Evolutionary conservation across 2,888 invertebrate species (phyloP).

Genomic region (Melieria omissa): DNA sequence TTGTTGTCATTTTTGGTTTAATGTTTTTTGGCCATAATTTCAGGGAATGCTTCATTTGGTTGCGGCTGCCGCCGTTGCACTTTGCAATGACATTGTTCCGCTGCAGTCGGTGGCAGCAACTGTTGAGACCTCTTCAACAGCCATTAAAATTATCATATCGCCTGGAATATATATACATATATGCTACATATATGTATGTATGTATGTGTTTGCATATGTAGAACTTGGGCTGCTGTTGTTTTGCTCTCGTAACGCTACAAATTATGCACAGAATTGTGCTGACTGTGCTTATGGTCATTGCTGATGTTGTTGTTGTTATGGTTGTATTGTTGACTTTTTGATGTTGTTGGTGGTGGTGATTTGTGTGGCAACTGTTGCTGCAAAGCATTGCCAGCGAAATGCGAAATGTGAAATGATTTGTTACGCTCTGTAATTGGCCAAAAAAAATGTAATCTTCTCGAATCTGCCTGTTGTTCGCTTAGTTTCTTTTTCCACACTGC

Average conservation of each 20-base stretch:
- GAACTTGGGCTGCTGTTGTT: too few relatives aligned
- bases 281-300: not conserved
- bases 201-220: too few relatives aligned
- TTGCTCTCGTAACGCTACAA: too few relatives aligned
- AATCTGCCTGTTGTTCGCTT: too few relatives aligned
- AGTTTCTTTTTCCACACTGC: too few relatives aligned
- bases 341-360: not conserved
- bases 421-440: slow-evolving; percentile 24
- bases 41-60: not conserved
- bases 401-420: slow-evolving; percentile 15
- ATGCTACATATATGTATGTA: too few relatives aligned
- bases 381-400: slow-evolving; percentile 5
- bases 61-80: not conserved
- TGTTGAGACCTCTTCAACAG: too few relatives aligned
- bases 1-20: not conserved
- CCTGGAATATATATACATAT: too few relatives aligned
- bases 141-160: too few relatives aligned
- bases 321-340: slow-evolving; percentile 7
- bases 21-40: not conserved
- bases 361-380: not conserved
- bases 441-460: slow-evolving; percentile 16
- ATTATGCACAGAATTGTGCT: not conserved
- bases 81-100: slow-evolving; percentile 14
- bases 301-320: not conserved
- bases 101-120: too few relatives aligned